phyloP scores from a whole-genome alignment of 1,140 invertebrate species.

The Triops longicaudatus region DNA sequence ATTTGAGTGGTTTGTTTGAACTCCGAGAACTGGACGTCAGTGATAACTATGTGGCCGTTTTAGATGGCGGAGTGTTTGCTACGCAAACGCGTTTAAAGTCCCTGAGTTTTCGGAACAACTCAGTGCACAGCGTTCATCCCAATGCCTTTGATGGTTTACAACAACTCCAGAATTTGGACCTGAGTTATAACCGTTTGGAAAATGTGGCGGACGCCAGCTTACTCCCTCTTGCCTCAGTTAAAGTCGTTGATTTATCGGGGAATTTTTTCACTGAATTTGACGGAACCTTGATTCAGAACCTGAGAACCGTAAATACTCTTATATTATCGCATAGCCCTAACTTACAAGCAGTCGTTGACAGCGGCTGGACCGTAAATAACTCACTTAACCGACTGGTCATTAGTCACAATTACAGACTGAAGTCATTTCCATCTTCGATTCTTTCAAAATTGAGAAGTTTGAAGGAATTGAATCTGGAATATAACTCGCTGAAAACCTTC shows the following conservation, averaged over 20 bases:
- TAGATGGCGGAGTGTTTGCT: slow-evolving; percentile 37
- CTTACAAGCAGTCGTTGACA: slow-evolving; percentile 25
- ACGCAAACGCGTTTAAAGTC: slow-evolving; percentile 24
- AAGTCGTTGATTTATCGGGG: slow-evolving; percentile 42
- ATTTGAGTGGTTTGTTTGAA: slow-evolving; percentile 59
- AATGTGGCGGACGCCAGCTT: slow-evolving; percentile 40
- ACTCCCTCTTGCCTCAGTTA: slow-evolving; percentile 9
- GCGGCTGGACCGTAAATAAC: slow-evolving; percentile 24
- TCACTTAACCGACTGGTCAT: slow-evolving; percentile 31
- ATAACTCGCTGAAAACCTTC: slow-evolving; percentile 68
- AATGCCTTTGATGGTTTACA: slow-evolving; percentile 65
- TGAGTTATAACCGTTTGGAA: slow-evolving; percentile 67
- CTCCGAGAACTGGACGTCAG: slow-evolving; percentile 61
- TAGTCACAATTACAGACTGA: slow-evolving; percentile 21
- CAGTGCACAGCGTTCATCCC: slow-evolving; percentile 24
- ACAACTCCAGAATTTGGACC: slow-evolving; percentile 54
- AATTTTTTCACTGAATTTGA: slow-evolving; percentile 63
- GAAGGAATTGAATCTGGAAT: slow-evolving; percentile 62
- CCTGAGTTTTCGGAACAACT: slow-evolving; percentile 30
- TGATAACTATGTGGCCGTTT: slow-evolving; percentile 61
- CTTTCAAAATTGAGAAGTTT: slow-evolving; percentile 45
- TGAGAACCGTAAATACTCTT: slow-evolving; percentile 39
- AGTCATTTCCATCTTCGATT: slow-evolving; percentile 17
- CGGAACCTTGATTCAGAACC: slow-evolving; percentile 55
- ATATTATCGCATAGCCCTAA: slow-evolving; percentile 27